Evolutionary conservation across 1,140 invertebrate species (phyloP), one percentile per base, ranked within the genome.

Genomic region (Panagrolaimus sp.): DNA sequence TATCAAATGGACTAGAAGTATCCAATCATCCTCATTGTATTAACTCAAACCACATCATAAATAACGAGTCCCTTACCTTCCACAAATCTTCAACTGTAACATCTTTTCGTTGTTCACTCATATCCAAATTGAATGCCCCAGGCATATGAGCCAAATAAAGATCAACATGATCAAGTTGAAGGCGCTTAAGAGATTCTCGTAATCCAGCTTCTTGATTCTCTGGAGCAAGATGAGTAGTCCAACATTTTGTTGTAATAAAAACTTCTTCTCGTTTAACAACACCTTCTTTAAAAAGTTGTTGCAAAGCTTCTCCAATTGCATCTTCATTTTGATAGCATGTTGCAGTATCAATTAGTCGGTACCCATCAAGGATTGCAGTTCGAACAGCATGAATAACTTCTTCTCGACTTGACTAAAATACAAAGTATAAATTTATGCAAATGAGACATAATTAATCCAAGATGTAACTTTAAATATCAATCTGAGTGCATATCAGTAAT

Each of bases 371-470:
- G 26, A 52, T 24, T n/a, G 48, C 48, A 12, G 48, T 12, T 24
- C 26, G 17, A 24, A 52, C 48, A 24, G 48, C 8, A 21, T 77
- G 76, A 83, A 90, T 88, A 68, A 91, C 87, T 83, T 90, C 89
- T 78, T 89, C 87, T 65, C 88, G 86, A 67, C 88, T 86, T 2
- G 90, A 90, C 89, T 90, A 24, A 14, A 70, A 71, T 4, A 12
- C 3, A 8, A 71, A 14, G 72, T 28, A 21, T 28, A 28, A 71
- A 71, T 38, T 15, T 15, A 7, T 5, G 43, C 15, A 46, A n/a
- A n/a, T n/a, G n/a, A n/a, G n/a, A n/a, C n/a, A n/a, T n/a, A n/a
- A n/a, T n/a, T n/a, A n/a, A n/a, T n/a, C n/a, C n/a, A n/a, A n/a
- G n/a, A n/a, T n/a, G n/a, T n/a, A n/a, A n/a, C n/a, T n/a, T n/a